A percentile compares a stretch with the other conserved stretches of the same genome.
These are phyloP conservation scores for Labeo rohita DNA, from an alignment of 2,113 vertebrate genomes.

Conservation along the genomic window DNA sequence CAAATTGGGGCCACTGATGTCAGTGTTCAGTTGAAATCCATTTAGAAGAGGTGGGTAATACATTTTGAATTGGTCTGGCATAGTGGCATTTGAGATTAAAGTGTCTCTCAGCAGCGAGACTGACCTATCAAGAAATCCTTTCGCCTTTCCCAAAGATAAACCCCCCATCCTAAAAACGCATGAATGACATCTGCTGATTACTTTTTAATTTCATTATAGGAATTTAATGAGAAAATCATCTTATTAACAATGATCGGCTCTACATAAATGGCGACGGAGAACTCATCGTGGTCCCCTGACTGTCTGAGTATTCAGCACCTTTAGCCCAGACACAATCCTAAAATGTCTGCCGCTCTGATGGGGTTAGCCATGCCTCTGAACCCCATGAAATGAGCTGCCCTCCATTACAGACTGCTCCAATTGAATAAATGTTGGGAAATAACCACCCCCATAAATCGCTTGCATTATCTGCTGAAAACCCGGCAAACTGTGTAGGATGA, in stretches of 20 bases:
- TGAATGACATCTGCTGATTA: conserved; percentile 55
- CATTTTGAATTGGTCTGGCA: conserved; percentile 51
- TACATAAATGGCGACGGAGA: conserved; percentile 43
- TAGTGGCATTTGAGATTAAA: conserved; percentile 56
- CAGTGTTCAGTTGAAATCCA: conserved; percentile 50
- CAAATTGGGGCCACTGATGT: conserved; percentile 30
- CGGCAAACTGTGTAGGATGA: neutral
- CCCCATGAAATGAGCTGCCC: conserved; percentile 32
- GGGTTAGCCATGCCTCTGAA: conserved; percentile 36
- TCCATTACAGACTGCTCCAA: conserved; percentile 20
- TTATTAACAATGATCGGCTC: conserved; percentile 55
- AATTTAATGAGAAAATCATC: conserved; percentile 56
- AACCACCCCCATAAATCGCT: conserved; percentile 26
- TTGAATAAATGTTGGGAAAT: conserved; percentile 28
- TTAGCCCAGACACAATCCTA: conserved; percentile 33
- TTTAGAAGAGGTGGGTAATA: conserved; percentile 49
- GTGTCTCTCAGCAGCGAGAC: conserved; percentile 41
- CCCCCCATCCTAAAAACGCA: conserved; percentile 38
- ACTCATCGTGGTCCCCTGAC: conserved; percentile 39
- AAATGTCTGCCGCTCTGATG: conserved; percentile 46
- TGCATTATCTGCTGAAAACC: neutral
- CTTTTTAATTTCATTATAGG: conserved; percentile 57
- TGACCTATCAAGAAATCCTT: conserved; percentile 54
- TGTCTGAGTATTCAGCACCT: conserved; percentile 40
- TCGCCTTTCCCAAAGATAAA: conserved; percentile 44